Percentiles rank a stretch among this genome's conserved stretches.
These are phyloP conservation scores for Adrianichthys oophorus DNA, from an alignment of 2,797 vertebrate genomes.

Conservation along the genomic window DNA sequence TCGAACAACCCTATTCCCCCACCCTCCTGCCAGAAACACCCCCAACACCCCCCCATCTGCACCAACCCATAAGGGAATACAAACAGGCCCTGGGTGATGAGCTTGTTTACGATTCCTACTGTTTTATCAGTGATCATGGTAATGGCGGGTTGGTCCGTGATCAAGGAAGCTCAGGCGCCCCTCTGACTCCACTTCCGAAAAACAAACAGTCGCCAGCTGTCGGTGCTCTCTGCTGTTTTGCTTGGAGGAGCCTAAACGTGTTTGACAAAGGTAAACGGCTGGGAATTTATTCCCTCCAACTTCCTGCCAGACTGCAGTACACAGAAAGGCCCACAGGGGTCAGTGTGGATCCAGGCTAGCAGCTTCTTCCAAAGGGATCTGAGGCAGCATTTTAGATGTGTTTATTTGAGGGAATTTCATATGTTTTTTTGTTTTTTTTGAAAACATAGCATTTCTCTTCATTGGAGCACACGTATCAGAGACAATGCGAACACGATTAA, in stretches of 20 bases:
- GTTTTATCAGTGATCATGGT: slow-evolving; percentile 50
- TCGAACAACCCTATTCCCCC: slow-evolving; percentile 33
- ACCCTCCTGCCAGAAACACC: background rate
- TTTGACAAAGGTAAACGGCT: slow-evolving; percentile 69
- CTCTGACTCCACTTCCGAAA: slow-evolving; percentile 52
- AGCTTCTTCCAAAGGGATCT: slow-evolving; percentile 49
- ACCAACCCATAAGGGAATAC: slow-evolving; percentile 55
- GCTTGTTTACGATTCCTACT: slow-evolving; percentile 58
- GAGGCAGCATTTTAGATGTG: slow-evolving; percentile 57
- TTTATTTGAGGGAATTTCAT: slow-evolving; percentile 72
- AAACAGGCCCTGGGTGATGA: slow-evolving; percentile 57
- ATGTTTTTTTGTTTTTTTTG: background rate
- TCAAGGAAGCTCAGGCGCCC: slow-evolving; percentile 52
- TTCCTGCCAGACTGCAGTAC: slow-evolving; percentile 32
- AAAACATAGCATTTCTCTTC: slow-evolving; percentile 51
- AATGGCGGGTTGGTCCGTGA: slow-evolving; percentile 51
- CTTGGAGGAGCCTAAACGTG: slow-evolving; percentile 60
- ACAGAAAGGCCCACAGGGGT: slow-evolving; percentile 53
- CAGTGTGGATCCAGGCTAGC: slow-evolving; percentile 67
- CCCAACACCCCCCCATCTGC: slow-evolving; percentile 32
- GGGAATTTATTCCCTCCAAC: slow-evolving; percentile 52
- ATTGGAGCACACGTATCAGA: slow-evolving; percentile 29
- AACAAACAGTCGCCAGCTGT: slow-evolving; percentile 59
- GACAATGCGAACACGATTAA: slow-evolving; percentile 63
- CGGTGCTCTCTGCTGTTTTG: slow-evolving; percentile 45